These are phyloP conservation scores for Brachionus sp. DNA, from an alignment of 1,140 invertebrate species.

Conservation along the genomic window DNA sequence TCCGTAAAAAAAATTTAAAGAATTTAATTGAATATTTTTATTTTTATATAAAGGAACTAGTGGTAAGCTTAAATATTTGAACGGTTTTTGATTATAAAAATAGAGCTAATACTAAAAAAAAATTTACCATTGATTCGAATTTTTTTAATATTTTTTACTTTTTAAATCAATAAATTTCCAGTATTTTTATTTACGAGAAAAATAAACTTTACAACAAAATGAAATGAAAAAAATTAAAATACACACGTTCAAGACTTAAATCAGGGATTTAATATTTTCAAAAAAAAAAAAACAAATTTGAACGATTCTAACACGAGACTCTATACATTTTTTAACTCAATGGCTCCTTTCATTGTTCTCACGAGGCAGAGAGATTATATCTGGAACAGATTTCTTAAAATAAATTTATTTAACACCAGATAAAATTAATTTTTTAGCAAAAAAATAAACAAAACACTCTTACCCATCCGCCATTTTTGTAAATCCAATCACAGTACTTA, in stretches of 20 bases:
- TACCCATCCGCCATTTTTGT: slow-evolving; percentile 42
- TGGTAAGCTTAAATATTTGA: not conserved
- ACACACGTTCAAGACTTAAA: not conserved
- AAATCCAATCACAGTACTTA: slow-evolving; percentile 34
- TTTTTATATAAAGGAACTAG: not conserved
- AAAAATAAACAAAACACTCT: not conserved
- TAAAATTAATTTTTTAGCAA: not conserved
- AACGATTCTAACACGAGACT: not conserved
- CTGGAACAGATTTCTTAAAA: slow-evolving; percentile 25
- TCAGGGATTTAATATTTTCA: not conserved
- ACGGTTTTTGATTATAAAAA: not conserved
- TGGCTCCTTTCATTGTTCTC: slow-evolving; percentile 11
- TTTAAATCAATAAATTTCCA: not conserved
- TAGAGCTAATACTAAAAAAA: not conserved
- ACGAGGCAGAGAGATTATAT: slow-evolving; percentile 2
- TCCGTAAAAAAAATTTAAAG: not conserved
- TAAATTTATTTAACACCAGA: not conserved
- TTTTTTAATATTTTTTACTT: not conserved
- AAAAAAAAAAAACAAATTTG: not conserved
- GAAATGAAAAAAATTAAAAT: not conserved
- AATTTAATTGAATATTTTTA: not conserved
- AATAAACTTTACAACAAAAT: slow-evolving; percentile 5
- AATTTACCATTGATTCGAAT: not conserved
- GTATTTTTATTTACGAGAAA: not conserved
- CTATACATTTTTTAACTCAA: not conserved